phyloP scores from a whole-genome alignment of 2,113 vertebrate species.

The Pao palembangensis region DNA sequence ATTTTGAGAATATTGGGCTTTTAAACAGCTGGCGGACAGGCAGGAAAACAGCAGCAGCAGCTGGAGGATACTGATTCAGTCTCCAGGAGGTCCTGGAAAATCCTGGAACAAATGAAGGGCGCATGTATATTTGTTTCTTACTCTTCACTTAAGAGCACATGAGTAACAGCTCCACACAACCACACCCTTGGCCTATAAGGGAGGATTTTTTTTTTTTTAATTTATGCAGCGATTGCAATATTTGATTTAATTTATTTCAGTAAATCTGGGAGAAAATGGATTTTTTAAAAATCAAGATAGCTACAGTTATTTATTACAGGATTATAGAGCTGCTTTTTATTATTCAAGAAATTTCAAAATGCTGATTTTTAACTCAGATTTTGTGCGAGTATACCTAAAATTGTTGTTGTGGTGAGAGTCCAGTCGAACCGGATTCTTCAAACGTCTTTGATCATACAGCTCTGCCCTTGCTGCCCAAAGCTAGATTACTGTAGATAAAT shows the following conservation, averaged over 20 bases:
- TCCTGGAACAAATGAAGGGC: constrained; percentile 14
- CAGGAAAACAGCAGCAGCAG: constrained; percentile 6
- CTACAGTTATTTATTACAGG: neutral
- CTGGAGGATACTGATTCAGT: constrained; percentile 18
- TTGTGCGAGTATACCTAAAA: too few species aligned
- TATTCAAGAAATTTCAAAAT: too few species aligned
- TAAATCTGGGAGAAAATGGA: constrained; percentile 2
- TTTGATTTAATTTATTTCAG: constrained; percentile 2
- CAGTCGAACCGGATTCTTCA: too few species aligned
- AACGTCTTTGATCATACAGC: too few species aligned
- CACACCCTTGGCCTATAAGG: constrained; percentile 35
- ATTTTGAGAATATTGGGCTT: constrained; percentile 47
- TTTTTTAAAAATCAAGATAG: neutral
- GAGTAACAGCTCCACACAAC: constrained; percentile 36
- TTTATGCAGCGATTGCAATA: neutral
- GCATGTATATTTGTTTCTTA: constrained; percentile 25
- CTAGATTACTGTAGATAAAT: too few species aligned
- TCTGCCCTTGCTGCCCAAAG: too few species aligned
- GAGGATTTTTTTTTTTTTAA: neutral
- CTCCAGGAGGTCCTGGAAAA: constrained; percentile 7
- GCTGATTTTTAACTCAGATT: too few species aligned
- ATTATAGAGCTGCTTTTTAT: neutral
- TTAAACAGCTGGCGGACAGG: constrained; percentile 18
- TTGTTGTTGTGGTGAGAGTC: too few species aligned
- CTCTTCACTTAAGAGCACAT: constrained; percentile 42